Evolutionary conservation across 2,888 invertebrate species (phyloP), one percentile per base, ranked within the genome.

Genomic region (Drosophila conformis): DNA sequence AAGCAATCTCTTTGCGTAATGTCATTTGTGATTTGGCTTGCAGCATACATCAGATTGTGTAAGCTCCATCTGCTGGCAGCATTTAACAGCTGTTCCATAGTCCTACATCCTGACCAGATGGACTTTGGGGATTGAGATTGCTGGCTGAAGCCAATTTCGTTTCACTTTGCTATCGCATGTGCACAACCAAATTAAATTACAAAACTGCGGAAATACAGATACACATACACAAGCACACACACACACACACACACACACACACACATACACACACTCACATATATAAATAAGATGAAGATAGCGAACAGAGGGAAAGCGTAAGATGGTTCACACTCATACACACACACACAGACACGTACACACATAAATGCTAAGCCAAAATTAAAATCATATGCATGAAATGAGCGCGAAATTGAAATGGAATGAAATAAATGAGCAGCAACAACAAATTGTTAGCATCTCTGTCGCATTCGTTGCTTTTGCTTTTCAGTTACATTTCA

Each of bases 381-480:
- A 85, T 85, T 89, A 85, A 85, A 87, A 85, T 85, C 88, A 85
- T 85, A 85, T 85, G 85, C 85, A 89, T 85, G 85, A 85, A 89
- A 87, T 85, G 86, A 85, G 85, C 88, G 83, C 86, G 72, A 89
- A 89, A 85, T 85, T 85, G 89, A 85, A 85, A 89, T 80, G 89
- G 73, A 89, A 89, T 85, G 86, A 89, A 87, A 89, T 85, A 82
- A 78, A 76, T 74, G 76, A 77, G 73, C 66, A 57, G 59, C 59
- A 31, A 29, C 21, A 61, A 36, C 48, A 73, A 73, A 56, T 57
- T 63, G 57, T 48, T 46, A 35, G 51, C 52, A 63, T 59, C 63
- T 52, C 52, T 67, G 62, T 75, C 62, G 64, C 54, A 48, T 36
- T 58, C n/a, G 38, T 56, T 79, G 75, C 80, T 51, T 46, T 69